Evolutionary conservation across 2,888 invertebrate species (phyloP).

Genomic region (Eristalinus sepulchralis): DNA sequence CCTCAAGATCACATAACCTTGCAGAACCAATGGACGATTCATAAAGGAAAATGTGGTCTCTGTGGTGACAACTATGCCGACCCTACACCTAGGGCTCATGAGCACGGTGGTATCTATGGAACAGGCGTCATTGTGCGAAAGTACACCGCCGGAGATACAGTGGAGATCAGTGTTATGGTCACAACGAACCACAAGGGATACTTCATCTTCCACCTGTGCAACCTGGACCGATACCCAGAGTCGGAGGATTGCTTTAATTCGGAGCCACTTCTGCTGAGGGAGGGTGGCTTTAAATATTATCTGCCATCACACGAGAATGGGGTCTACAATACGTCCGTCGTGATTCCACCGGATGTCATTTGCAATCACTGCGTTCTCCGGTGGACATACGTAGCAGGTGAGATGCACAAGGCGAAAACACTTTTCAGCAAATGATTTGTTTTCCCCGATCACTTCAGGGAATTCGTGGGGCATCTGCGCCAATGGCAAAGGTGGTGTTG

Average conservation of each 20-base stretch:
- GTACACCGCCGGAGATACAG: conserved; percentile 60
- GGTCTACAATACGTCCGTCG: conserved; percentile 71
- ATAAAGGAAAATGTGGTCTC: conserved; percentile 82
- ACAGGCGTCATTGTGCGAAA: conserved; percentile 81
- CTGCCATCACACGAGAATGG: conserved; percentile 50
- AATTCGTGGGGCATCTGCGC: conserved; percentile 81
- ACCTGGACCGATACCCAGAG: conserved; percentile 80
- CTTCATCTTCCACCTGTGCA: conserved; percentile 82
- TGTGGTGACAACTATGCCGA: conserved; percentile 82
- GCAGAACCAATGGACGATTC: conserved; percentile 79
- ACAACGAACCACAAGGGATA: conserved; percentile 82
- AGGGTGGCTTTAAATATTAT: conserved; percentile 71
- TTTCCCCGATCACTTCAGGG: conserved; percentile 65
- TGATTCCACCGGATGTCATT: conserved; percentile 78
- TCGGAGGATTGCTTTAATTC: conserved; percentile 81
- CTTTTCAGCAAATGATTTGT: neutral
- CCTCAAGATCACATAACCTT: neutral
- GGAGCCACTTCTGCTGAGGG: conserved; percentile 75
- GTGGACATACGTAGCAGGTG: conserved; percentile 81
- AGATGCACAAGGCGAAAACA: conserved; percentile 40
- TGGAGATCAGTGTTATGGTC: conserved; percentile 77
- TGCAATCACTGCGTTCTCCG: conserved; percentile 82
- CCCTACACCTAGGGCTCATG: conserved; percentile 81
- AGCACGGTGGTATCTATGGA: conserved; percentile 82
- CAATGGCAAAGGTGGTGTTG: conserved; percentile 76